phyloP scores from a whole-genome alignment of 2,888 invertebrate species.

The Lasioglossum pauxillum region DNA sequence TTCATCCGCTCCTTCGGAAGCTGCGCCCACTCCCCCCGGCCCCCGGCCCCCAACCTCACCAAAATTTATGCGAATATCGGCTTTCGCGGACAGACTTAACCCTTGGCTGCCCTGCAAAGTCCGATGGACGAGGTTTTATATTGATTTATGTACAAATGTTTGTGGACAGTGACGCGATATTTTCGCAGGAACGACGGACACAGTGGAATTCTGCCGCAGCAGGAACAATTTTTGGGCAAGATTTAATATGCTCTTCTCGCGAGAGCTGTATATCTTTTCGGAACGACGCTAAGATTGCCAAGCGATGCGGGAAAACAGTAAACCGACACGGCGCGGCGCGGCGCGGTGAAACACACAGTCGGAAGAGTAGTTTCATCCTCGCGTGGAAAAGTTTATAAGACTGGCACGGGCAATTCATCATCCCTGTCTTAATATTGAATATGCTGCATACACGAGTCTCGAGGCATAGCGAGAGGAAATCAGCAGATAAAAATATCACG shows the following conservation, averaged over 20 bases:
- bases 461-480: conserved; percentile 32
- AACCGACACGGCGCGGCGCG: background rate
- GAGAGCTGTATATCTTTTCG: conserved; percentile 39
- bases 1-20: background rate
- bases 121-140: background rate
- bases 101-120: background rate
- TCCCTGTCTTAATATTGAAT: conserved; percentile 47
- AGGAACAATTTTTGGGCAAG: conserved; percentile 36
- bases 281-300: conserved; percentile 28
- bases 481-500: conserved; percentile 7
- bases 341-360: background rate
- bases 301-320: conserved; percentile 5
- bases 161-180: background rate
- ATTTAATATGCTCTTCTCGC: conserved; percentile 41
- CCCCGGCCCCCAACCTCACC: background rate
- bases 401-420: conserved; percentile 46
- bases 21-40: background rate
- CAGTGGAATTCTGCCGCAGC: background rate
- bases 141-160: background rate
- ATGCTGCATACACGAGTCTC: background rate
- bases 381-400: conserved; percentile 36
- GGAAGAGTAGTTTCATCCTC: conserved; percentile 23
- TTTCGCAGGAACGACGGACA: background rate
- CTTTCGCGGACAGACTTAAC: background rate
- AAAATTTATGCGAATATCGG: background rate